These are phyloP conservation scores for Caenorhabditis sp. DNA, from an alignment of 2,888 invertebrate species.

Conservation along the genomic window DNA sequence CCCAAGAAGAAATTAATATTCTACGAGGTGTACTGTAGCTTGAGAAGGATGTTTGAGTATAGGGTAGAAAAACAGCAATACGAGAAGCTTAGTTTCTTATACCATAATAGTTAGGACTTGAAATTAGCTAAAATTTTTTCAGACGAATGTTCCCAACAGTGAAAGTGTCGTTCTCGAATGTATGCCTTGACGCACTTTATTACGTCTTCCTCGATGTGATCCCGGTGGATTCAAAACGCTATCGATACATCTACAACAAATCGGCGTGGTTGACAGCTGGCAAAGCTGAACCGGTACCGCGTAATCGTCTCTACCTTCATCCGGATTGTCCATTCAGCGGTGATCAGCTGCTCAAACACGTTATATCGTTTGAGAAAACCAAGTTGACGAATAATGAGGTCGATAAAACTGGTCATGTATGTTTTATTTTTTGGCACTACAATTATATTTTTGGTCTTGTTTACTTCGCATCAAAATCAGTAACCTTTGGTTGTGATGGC, in stretches of 20 bases:
- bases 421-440: no score
- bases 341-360: constrained; percentile 76
- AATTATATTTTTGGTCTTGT: no score
- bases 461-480: no score
- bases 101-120: no score
- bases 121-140: constrained; percentile 68
- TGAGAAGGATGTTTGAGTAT: no score
- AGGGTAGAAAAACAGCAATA: no score
- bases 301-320: constrained; percentile 83
- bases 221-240: constrained; percentile 83
- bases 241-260: constrained; percentile 96
- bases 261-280: constrained; percentile 97
- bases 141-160: constrained; percentile 99
- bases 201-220: constrained; percentile 94
- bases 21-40: not conserved
- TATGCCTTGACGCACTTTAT: constrained; percentile 78
- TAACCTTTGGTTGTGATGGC: no score
- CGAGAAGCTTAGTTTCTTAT: no score
- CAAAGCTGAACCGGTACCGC: constrained; percentile 75
- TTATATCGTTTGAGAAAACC: constrained; percentile 94
- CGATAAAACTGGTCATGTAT: constrained; percentile 92
- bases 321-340: constrained; percentile 95
- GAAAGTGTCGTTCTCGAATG: constrained; percentile 86
- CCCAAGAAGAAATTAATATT: not conserved
- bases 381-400: constrained; percentile 97